Conservation (phyloP, 2,113 vertebrate species). For the Notarius quadriscutis region DNA sequence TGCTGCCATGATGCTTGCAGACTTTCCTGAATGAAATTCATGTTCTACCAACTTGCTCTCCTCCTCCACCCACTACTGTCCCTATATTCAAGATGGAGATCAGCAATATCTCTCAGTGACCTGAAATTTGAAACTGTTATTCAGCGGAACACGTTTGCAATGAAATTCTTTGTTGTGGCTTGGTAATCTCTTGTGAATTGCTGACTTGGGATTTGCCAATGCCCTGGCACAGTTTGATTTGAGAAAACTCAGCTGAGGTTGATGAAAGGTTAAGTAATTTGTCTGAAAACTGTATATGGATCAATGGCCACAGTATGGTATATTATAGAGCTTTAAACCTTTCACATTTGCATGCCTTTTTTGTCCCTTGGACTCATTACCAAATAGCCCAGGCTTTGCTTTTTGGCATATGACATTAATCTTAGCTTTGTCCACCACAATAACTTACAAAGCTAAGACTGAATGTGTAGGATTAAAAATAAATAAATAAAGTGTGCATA, state of each 20-base stretch:
- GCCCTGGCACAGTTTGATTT: neutral
- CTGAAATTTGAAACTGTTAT: slow-evolving; percentile 34
- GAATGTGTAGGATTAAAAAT: slow-evolving; percentile 7
- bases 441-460: neutral
- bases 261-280: neutral
- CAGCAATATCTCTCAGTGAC: slow-evolving; percentile 46
- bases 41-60: slow-evolving; percentile 32
- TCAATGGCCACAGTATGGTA: too few species aligned
- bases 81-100: slow-evolving; percentile 48
- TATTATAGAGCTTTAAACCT: too few species aligned
- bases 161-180: slow-evolving; percentile 57
- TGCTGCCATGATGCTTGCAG: neutral
- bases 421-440: neutral
- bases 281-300: neutral
- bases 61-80: neutral
- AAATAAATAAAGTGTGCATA: neutral
- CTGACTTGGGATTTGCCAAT: slow-evolving; percentile 31
- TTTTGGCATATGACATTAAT: neutral
- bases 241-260: neutral
- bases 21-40: slow-evolving; percentile 28
- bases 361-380: neutral
- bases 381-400: neutral
- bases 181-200: slow-evolving; percentile 14
- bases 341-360: neutral
- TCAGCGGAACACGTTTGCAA: slow-evolving; percentile 50